These are phyloP conservation scores for Zoanthus solanderi DNA, from an alignment of 92 coral and sea anemone genomes.

Conservation along the genomic window DNA sequence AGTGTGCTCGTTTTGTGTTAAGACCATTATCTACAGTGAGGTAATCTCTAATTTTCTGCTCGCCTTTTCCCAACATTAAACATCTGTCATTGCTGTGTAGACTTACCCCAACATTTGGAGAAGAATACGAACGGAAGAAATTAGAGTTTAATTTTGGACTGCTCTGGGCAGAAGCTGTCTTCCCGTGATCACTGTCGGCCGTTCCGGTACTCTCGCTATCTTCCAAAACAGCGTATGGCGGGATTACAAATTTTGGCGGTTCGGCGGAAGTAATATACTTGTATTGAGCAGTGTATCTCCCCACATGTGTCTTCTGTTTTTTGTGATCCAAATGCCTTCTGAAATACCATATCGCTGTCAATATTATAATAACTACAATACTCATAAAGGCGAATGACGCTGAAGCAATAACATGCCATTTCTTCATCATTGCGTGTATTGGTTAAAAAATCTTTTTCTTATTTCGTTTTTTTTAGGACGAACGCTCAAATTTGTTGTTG, in stretches of 20 bases:
- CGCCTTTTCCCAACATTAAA: conserved; percentile 7
- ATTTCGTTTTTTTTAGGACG: neutral
- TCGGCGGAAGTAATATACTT: conserved; percentile 71
- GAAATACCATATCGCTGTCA: conserved; percentile 49
- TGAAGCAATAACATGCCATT: conserved; percentile 34
- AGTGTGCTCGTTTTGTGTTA: neutral
- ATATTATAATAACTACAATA: conserved; percentile 57
- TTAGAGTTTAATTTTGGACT: conserved; percentile 29
- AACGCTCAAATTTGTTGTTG: neutral
- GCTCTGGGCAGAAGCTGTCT: neutral
- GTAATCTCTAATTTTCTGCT: neutral
- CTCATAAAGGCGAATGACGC: conserved; percentile 31
- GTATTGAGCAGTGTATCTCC: conserved; percentile 35
- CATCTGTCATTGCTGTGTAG: conserved; percentile 9
- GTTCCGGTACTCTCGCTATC: conserved; percentile 72
- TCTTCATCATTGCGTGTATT: neutral
- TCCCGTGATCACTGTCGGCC: conserved; percentile 54
- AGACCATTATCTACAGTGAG: conserved; percentile 4
- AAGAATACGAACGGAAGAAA: conserved; percentile 23
- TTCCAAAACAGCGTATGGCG: conserved; percentile 65
- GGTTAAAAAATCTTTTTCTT: neutral
- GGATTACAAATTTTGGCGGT: conserved; percentile 80
- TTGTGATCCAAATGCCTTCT: conserved; percentile 43
- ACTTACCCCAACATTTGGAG: conserved; percentile 5
- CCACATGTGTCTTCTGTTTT: neutral